Conservation (phyloP, 2,113 vertebrate species). For the Corythaeola cristata region DNA sequence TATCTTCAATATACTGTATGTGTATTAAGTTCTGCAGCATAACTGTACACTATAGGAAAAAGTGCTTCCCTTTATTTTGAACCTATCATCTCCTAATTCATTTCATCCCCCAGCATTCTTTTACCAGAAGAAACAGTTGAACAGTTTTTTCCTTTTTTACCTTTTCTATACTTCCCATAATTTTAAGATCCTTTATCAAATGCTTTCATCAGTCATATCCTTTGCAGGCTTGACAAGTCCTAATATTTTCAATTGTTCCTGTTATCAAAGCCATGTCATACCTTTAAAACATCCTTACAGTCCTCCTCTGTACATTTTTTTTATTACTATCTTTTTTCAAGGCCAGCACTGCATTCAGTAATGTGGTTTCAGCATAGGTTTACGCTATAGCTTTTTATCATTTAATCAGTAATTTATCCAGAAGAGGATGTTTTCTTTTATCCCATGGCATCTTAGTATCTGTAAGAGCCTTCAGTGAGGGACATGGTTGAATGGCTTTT, state of each 20-base stretch:
- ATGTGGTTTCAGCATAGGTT: neutral
- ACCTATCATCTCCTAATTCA: neutral
- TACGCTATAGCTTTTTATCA: neutral
- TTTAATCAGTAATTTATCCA: neutral
- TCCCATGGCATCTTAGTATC: neutral
- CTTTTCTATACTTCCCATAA: neutral
- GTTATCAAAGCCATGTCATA: neutral
- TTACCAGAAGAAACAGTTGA: neutral
- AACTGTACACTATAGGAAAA: neutral
- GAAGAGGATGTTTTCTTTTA: neutral
- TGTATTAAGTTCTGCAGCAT: neutral
- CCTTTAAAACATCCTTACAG: neutral
- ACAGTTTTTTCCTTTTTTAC: neutral
- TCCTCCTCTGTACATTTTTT: neutral
- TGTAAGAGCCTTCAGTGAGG: neutral
- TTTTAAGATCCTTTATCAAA: neutral
- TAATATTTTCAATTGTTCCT: neutral
- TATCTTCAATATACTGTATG: neutral
- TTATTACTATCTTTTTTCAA: neutral
- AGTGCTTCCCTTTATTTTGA: neutral
- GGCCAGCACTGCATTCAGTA: neutral
- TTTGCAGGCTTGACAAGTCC: neutral
- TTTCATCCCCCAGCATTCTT: neutral
- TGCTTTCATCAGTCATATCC: neutral
- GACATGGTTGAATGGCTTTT: neutral